phyloP scores from a whole-genome alignment of 2,797 vertebrate species.

The Spinibarbus caldwelli region DNA sequence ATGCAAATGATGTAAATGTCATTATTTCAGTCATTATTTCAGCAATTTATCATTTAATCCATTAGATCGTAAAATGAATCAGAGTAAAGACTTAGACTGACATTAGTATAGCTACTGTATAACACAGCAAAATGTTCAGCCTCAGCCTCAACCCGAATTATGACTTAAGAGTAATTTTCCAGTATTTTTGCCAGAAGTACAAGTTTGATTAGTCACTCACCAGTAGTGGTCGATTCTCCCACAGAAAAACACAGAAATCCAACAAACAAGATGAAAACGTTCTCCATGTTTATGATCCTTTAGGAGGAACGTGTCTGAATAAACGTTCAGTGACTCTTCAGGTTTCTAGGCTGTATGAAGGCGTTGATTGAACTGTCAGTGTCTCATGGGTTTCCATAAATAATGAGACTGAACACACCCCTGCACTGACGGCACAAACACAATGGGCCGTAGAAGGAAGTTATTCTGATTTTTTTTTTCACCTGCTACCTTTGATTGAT shows the following conservation, averaged over 20 bases:
- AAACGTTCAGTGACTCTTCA: not conserved
- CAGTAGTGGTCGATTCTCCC: slow-evolving; percentile 28
- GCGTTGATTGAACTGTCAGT: not conserved
- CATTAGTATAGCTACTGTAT: not conserved
- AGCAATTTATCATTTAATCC: not conserved
- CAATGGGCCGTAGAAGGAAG: not conserved
- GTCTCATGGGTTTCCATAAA: not conserved
- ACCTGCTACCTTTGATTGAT: too few relatives aligned
- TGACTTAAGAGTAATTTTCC: not conserved
- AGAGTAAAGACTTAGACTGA: too few relatives aligned
- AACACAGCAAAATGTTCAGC: not conserved
- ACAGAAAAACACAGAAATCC: slow-evolving; percentile 57
- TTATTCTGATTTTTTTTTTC: not conserved
- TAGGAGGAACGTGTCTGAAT: not conserved
- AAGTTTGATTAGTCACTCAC: slow-evolving; percentile 56
- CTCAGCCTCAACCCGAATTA: not conserved
- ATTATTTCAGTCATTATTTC: not conserved
- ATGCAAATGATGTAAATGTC: not conserved
- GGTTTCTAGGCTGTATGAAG: slow-evolving; percentile 17
- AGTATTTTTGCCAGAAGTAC: not conserved
- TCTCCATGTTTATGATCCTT: slow-evolving; percentile 1
- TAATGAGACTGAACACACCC: slow-evolving; percentile 17
- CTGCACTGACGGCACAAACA: not conserved
- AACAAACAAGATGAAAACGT: slow-evolving; percentile 63
- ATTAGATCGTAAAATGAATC: too few relatives aligned